Base-by-base conservation (phyloP, 2,797 vertebrate species). In the Taenioides sp. region DNA sequence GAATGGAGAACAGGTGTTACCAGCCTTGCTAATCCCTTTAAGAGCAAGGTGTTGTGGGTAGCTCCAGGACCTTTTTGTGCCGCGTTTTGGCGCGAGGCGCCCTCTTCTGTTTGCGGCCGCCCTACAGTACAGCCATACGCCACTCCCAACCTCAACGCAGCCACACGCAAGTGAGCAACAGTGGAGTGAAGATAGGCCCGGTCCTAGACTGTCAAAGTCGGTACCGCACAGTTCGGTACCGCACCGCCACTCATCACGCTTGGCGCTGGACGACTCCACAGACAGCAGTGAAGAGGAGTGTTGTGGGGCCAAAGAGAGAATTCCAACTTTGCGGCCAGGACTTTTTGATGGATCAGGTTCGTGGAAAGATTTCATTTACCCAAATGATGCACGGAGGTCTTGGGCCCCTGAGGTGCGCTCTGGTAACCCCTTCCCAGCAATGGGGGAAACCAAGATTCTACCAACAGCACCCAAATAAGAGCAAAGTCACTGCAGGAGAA, bases 281-380 rank as follows among this genome's bases (percentile, higher is more conserved):
- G 34, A 63, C 18, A 63, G 20, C 61, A 37, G 60, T 3, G 27
- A 62, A 1, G 60, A 62, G 5, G 60, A 62, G 18, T 62, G 28
- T 20, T 18, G 5, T 22, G 60, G 60, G 34, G 16, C n/a, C 18
- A 62, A 37, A 37, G 75, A 72, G 62, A 72, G 58, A 11, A 75
- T 78, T 2, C 69, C 72, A 5, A 70, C 23, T 16, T 18, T 73
- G 12, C 27, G 28, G 10, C 64, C 76, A 22, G 59, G 73, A 0
- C 68, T 66, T 0, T 79, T 72, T 64, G 71, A 82, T 69, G 71
- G 73, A 1, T 4, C 60, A 7, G 67, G 67, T 0, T 59, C 65
- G 1, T 82, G 77, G 80, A 81, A 25, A 67, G 69, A 69, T 37
- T 74, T 82, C 25, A 34, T 79, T 1, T 60, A 74, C 31, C 5